Evolutionary conservation across 2,888 invertebrate species (phyloP).

Genomic region (Mesorhabditis spiculigera): DNA sequence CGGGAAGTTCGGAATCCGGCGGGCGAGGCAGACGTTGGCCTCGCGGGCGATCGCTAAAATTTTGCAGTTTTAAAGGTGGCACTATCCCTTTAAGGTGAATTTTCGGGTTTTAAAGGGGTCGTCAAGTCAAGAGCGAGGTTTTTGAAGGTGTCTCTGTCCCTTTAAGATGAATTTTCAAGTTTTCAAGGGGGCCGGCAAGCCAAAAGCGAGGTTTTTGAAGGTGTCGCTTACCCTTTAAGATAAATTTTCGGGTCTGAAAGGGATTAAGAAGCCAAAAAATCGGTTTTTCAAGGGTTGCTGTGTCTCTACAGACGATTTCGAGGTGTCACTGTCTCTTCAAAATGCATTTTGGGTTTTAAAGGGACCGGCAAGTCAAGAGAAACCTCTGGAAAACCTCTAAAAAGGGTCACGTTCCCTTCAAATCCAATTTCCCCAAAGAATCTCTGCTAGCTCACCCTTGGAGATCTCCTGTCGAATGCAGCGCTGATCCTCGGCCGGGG

Average conservation of each 20-base stretch:
- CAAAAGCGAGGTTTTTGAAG: background rate
- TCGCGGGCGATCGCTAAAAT: conserved; percentile 54
- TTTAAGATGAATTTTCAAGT: background rate
- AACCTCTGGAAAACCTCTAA: too few relatives aligned
- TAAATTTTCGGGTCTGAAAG: too few relatives aligned
- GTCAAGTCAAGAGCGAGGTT: background rate
- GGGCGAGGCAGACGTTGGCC: conserved; percentile 49
- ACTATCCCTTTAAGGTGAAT: background rate
- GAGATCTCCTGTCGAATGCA: conserved; percentile 54
- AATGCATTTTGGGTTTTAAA: too few relatives aligned
- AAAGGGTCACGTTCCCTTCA: too few relatives aligned
- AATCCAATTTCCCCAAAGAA: too few relatives aligned
- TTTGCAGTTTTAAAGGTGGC: too few relatives aligned
- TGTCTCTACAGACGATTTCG: too few relatives aligned
- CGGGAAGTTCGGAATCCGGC: conserved; percentile 51
- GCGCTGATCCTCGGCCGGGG: conserved; percentile 56
- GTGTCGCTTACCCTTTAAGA: background rate
- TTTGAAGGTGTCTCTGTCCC: background rate
- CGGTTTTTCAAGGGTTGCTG: too few relatives aligned
- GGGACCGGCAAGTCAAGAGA: too few relatives aligned
- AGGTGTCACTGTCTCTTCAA: too few relatives aligned
- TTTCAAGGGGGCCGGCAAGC: background rate
- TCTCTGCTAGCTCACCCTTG: conserved; percentile 22
- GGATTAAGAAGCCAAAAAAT: too few relatives aligned
- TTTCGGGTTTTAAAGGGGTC: background rate